Base-by-base conservation (phyloP, 2,888 invertebrate species). In the Teinopalpus imperialis region DNA sequence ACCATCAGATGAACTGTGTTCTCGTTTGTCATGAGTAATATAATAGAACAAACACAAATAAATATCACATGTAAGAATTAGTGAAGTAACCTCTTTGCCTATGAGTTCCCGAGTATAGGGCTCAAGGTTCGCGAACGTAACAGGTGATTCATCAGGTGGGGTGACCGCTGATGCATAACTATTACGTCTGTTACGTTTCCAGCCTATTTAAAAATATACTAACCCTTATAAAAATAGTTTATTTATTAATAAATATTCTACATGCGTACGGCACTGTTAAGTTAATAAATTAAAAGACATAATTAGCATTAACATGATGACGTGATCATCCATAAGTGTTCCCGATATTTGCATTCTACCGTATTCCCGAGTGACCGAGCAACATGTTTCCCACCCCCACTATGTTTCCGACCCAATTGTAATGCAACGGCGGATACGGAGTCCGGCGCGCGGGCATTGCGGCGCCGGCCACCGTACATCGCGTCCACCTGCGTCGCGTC, bases 351-450 rank as follows among this genome's bases (percentile, higher is more conserved):
- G 71, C 74, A 79, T 77, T 78, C 75, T 35, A 61, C 57, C 58
- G 65, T 71, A 73, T 85, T 85, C 87, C 87, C 81, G 81, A 75
- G 61, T 78, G 76, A 77, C 74, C 79, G 77, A 78, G 66, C 78
- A 73, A 74, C 79, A 79, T 81, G 81, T 80, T 85, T 88, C 87
- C 86, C 87, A 87, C 87, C 88, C 87, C 87, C 87, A 80, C 87
- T 69, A 76, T 63, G 53, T 63, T 61, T 67, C 76, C 83, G 80
- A 83, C 83, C 86, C 74, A 86, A 74, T 87, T 87, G 85, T 81
- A 74, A 81, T 82, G 78, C 85, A 74, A 67, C 67, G 73, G 65
- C 76, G 66, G 75, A 69, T 66, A 69, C 74, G 72, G 65, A 68
- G 71, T 69, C 64, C 65, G 78, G 73, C 73, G 62, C 69, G 51